Percentiles rank a stretch among this genome's conserved stretches.
phyloP scores from a whole-genome alignment of 2,888 invertebrate genomes.

The Epirrhoe tristata region DNA sequence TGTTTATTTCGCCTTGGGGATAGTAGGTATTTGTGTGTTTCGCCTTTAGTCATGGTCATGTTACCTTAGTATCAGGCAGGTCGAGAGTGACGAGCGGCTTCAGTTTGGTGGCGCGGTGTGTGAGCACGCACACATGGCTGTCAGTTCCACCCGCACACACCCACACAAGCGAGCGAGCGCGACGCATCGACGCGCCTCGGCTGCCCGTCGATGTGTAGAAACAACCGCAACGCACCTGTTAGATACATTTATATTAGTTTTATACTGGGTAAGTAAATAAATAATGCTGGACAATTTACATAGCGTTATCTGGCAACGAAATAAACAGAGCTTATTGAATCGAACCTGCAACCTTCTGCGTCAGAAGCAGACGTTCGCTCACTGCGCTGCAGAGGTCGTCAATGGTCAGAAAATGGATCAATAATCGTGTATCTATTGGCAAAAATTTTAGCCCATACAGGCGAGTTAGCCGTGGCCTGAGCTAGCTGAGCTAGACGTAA shows the following conservation, averaged over 20 bases:
- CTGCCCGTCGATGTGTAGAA: constrained; percentile 89
- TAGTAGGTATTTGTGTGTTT: too few species aligned
- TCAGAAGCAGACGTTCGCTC: too few species aligned
- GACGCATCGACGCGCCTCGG: constrained; percentile 82
- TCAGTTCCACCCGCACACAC: constrained; percentile 92
- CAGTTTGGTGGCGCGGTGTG: constrained; percentile 90
- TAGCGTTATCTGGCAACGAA: too few species aligned
- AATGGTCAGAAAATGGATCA: too few species aligned
- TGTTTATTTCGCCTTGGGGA: not conserved
- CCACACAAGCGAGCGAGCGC: constrained; percentile 94
- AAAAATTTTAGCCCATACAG: too few species aligned
- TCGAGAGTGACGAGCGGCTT: constrained; percentile 92
- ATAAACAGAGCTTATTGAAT: too few species aligned
- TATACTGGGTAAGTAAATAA: too few species aligned
- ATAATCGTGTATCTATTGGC: too few species aligned
- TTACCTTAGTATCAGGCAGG: constrained; percentile 90
- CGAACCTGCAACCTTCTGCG: too few species aligned
- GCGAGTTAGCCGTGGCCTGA: not conserved
- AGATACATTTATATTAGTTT: too few species aligned
- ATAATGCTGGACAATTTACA: too few species aligned
- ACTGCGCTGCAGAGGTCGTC: too few species aligned
- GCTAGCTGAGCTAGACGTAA: not conserved
- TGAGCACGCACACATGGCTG: constrained; percentile 92
- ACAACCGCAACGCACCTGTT: constrained; percentile 95
- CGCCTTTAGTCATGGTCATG: not conserved